Base-by-base conservation (phyloP, 2,797 vertebrate genomes). In the Neosilurus mollespiculum region DNA sequence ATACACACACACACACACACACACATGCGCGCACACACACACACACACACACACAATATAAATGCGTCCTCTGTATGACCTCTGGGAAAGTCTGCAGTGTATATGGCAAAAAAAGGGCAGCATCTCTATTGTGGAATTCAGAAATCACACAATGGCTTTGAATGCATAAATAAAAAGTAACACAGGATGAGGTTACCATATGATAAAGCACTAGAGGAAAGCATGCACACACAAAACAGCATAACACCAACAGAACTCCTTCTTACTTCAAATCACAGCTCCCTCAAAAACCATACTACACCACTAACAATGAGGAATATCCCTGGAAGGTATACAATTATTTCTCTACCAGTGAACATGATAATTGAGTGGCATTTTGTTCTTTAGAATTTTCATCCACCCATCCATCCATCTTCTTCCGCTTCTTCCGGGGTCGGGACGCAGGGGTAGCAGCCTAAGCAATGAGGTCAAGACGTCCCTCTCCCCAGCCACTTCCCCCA, bases 21-120 rank as follows among this genome's bases (percentile, higher is more conserved):
- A 43, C 37, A 43, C 37, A 43, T 6, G 6, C 37, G 6, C 37
- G 6, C 37, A 43, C 2, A 43, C 37, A 43, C 37, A 43, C 37
- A 43, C 37, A 43, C 37, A 43, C 37, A 43, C 37, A 43, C 37
- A 43, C 37, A 43, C 37, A 43, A 43, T 6, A 43, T 83, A 92
- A 92, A 92, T 92, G 92, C 89, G 82, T 81, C 81, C 16, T 66
- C 81, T 76, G 86, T 66, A 77, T n/a, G 18, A 82, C 87, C 86
- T 84, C 62, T 69, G 58, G 59, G 65, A 78, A 34, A 80, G 51
- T 5, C 22, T 62, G 51, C 67, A 58, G 56, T 51, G 49, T 58
- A 58, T 77, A 70, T 37, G 0, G 51, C 37, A 43, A 43, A 43
- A 80, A 51, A 58, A 3, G 1, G 11, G 26, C 51, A 51, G 15